Conservation (phyloP, 64 coral and sea anemone species). For the Catalaphyllia jardinei region DNA sequence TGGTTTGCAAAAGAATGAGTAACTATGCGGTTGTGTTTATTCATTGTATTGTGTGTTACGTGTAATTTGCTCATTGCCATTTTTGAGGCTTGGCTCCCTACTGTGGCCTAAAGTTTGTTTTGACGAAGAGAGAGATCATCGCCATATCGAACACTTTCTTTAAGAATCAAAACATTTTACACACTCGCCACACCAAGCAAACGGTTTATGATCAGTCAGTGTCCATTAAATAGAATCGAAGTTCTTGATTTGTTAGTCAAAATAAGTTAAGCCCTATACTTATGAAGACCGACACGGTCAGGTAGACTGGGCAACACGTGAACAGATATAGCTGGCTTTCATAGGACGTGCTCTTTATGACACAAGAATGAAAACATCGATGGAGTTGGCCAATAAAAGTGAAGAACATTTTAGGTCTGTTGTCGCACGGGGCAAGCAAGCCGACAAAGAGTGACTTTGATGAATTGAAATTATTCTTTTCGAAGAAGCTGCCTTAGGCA, state of each 20-base stretch:
- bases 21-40: neutral
- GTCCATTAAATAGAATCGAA: neutral
- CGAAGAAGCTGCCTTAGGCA: no score
- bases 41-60: neutral
- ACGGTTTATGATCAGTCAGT: neutral
- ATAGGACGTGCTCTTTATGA: neutral
- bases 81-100: neutral
- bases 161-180: neutral
- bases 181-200: neutral
- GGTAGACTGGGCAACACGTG: neutral
- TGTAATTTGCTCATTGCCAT: neutral
- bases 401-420: neutral
- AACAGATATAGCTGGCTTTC: neutral
- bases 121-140: neutral
- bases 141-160: neutral
- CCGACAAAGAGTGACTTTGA: slow-evolving; percentile 6
- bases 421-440: neutral
- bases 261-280: neutral
- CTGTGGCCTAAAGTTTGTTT: neutral
- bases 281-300: neutral
- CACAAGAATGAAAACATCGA: neutral
- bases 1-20: neutral
- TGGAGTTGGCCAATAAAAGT: neutral
- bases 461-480: neutral
- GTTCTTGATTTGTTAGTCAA: neutral